Evolutionary conservation across 2,888 invertebrate genomes (phyloP).

Genomic region (Protonemura montana): DNA sequence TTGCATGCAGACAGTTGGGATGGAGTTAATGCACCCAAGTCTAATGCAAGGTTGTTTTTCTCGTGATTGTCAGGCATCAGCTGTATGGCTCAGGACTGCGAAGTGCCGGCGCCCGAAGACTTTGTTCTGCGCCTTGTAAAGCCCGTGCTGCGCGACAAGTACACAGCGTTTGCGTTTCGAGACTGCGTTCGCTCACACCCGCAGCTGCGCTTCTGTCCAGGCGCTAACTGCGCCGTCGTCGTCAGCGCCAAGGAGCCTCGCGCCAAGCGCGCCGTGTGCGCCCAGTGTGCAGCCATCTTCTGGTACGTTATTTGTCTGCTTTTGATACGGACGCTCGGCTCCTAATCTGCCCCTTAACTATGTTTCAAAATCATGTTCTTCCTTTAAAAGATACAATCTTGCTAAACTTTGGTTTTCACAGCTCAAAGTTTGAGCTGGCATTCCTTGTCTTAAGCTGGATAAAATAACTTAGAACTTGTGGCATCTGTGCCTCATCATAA

Average conservation of each 20-base stretch:
- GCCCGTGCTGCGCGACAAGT: slow-evolving; percentile 85
- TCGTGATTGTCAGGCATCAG: slow-evolving; percentile 75
- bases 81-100: slow-evolving; percentile 97
- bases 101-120: slow-evolving; percentile 94
- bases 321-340: too few relatives aligned
- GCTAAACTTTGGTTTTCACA: too few relatives aligned
- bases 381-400: too few relatives aligned
- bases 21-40: neutral
- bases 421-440: too few relatives aligned
- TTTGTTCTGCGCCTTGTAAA: slow-evolving; percentile 88
- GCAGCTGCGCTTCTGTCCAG: slow-evolving; percentile 90
- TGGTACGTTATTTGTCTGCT: slow-evolving; percentile 66
- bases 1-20: neutral
- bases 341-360: too few relatives aligned
- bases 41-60: too few relatives aligned
- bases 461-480: too few relatives aligned
- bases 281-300: slow-evolving; percentile 86
- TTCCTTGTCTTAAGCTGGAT: too few relatives aligned
- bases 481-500: too few relatives aligned
- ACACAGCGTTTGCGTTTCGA: slow-evolving; percentile 94
- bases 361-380: too few relatives aligned
- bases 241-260: slow-evolving; percentile 82
- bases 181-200: slow-evolving; percentile 96
- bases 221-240: slow-evolving; percentile 92
- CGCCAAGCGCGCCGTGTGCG: slow-evolving; percentile 88